Percentiles rank a stretch among this genome's conserved stretches.
Evolutionary conservation across 2,113 vertebrate species (phyloP).

Genomic region (Aldabrachelys gigantea): DNA sequence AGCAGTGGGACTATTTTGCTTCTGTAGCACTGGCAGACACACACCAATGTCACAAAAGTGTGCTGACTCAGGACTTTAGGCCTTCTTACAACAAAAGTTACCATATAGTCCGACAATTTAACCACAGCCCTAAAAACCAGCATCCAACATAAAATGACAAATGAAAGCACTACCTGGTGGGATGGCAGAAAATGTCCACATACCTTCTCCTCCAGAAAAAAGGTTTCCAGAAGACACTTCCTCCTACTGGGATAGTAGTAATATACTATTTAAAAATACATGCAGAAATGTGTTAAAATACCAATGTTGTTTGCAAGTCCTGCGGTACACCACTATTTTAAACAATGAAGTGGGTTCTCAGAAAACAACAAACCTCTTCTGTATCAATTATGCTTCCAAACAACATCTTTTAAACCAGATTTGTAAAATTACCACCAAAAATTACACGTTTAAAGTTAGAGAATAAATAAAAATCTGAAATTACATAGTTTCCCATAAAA

Average conservation of each 20-base stretch:
- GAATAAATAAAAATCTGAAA: background rate
- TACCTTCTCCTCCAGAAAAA: background rate
- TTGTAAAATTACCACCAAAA: constrained; percentile 13
- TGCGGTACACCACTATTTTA: background rate
- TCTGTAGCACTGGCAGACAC: background rate
- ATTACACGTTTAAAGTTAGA: background rate
- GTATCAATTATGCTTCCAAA: background rate
- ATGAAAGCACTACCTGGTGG: background rate
- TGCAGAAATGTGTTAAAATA: background rate
- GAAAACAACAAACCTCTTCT: background rate
- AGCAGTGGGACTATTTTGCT: background rate
- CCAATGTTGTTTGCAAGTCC: background rate
- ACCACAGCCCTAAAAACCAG: background rate
- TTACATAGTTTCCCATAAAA: background rate
- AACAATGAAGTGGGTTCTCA: background rate
- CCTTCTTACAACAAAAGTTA: background rate
- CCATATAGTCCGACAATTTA: background rate
- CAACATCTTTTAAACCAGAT: background rate
- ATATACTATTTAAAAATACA: background rate
- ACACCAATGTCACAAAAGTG: background rate
- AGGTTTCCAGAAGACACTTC: background rate
- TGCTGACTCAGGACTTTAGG: background rate
- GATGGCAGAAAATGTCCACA: no score
- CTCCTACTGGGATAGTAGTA: background rate
- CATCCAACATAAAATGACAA: background rate